Conservation (phyloP, 1,140 invertebrate genomes). For the Diabrotica undecimpunctata region DNA sequence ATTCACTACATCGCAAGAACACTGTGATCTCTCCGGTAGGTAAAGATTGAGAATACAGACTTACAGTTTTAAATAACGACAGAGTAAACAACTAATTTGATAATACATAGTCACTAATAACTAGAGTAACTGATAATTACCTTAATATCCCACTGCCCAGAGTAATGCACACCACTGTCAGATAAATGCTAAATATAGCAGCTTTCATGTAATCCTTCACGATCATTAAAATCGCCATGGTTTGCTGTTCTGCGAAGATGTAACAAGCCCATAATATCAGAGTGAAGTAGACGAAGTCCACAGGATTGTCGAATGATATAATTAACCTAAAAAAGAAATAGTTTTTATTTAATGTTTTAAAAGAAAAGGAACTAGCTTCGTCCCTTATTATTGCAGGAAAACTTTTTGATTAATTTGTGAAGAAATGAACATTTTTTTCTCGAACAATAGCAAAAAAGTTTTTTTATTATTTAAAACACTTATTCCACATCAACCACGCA, state of each 20-base stretch:
- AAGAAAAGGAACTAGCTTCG: too few species aligned
- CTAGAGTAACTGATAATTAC: constrained; percentile 45
- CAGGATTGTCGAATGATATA: constrained; percentile 49
- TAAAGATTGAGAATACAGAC: too few species aligned
- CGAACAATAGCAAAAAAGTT: too few species aligned
- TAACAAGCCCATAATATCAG: constrained; percentile 76
- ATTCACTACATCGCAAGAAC: too few species aligned
- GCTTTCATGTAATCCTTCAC: constrained; percentile 73
- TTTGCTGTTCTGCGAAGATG: constrained; percentile 79
- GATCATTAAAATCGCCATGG: constrained; percentile 76
- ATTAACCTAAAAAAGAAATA: constrained; percentile 46
- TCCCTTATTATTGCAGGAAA: too few species aligned
- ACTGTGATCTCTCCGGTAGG: too few species aligned
- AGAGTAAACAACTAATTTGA: not conserved
- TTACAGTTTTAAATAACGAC: too few species aligned
- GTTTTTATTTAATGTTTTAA: constrained; percentile 29
- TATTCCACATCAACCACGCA: too few species aligned
- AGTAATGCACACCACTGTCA: constrained; percentile 69
- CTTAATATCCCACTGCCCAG: constrained; percentile 77
- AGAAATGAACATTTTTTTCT: too few species aligned
- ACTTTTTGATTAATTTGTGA: too few species aligned
- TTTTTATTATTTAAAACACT: too few species aligned
- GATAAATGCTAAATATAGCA: constrained; percentile 70
- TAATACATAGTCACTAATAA: not conserved
- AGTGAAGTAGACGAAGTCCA: constrained; percentile 58